A percentile compares a stretch with the other conserved stretches of the same genome.
Conservation (phyloP, 2,888 invertebrate species). For the Folsomia candida region DNA sequence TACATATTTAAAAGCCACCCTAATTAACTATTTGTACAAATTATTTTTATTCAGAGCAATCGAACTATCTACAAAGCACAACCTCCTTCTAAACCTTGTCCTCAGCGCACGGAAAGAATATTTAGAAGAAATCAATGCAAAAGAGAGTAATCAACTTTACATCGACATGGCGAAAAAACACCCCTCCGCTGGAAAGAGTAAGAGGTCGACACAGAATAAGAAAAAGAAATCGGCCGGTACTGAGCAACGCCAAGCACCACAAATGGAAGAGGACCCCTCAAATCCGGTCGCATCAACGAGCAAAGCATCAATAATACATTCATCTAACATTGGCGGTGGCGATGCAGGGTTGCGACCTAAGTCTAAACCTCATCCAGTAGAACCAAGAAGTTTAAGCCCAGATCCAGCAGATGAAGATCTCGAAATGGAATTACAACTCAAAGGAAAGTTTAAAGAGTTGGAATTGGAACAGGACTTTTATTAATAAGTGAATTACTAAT, state of each 20-base stretch:
- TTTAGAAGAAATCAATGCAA: conserved; percentile 26
- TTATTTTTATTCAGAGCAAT: conserved; percentile 63
- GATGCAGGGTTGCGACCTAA: not conserved
- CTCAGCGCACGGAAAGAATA: conserved; percentile 62
- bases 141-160: conserved; percentile 25
- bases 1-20: not conserved
- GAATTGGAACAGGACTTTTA: conserved; percentile 31
- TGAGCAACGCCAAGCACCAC: not conserved
- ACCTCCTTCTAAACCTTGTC: conserved; percentile 71
- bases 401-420: not conserved
- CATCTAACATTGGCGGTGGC: too few relatives aligned
- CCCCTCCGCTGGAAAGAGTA: conserved; percentile 2
- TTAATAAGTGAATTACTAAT: conserved; percentile 15
- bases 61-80: conserved; percentile 71
- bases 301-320: not conserved
- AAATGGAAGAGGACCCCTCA: not conserved
- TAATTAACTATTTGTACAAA: not conserved
- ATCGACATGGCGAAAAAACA: conserved; percentile 37
- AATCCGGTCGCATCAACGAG: not conserved
- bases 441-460: conserved; percentile 12
- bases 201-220: conserved; percentile 18
- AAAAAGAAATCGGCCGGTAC: conserved; percentile 15
- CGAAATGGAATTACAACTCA: not conserved
- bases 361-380: too few relatives aligned
- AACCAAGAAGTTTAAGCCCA: not conserved